Evolutionary conservation across 2,888 invertebrate genomes (phyloP).

Genomic region (Luperina testacea): DNA sequence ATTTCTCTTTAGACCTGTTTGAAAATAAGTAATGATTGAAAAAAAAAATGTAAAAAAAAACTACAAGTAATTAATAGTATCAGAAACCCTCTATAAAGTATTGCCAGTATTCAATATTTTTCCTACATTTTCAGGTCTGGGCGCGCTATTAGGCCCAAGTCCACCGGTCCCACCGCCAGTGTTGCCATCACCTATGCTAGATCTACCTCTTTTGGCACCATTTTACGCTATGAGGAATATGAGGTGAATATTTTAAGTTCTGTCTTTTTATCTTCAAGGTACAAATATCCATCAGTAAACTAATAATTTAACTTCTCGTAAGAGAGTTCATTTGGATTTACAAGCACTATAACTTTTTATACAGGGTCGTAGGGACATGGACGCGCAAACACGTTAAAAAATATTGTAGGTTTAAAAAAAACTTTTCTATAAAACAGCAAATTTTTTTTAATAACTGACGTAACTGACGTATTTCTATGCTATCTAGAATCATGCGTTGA

Average conservation of each 20-base stretch:
- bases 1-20: neutral
- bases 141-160: conserved; percentile 83
- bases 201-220: conserved; percentile 83
- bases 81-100: neutral
- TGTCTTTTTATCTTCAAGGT: neutral
- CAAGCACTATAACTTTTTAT: neutral
- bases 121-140: conserved; percentile 74
- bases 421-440: too few species aligned
- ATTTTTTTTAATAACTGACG: too few species aligned
- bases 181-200: conserved; percentile 84
- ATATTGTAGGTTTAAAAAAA: too few species aligned
- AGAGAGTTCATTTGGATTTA: neutral
- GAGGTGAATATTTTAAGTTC: conserved; percentile 72
- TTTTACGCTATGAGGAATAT: conserved; percentile 87
- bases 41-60: too few species aligned
- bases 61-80: too few species aligned
- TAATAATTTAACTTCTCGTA: neutral
- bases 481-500: too few species aligned
- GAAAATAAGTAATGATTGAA: too few species aligned
- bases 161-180: conserved; percentile 84
- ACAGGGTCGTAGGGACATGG: too few species aligned
- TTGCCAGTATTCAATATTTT: conserved; percentile 17
- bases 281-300: neutral
- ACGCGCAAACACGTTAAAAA: too few species aligned
- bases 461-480: too few species aligned